Evolutionary conservation across 2,113 vertebrate species (phyloP).

Genomic region (Meles meles): DNA sequence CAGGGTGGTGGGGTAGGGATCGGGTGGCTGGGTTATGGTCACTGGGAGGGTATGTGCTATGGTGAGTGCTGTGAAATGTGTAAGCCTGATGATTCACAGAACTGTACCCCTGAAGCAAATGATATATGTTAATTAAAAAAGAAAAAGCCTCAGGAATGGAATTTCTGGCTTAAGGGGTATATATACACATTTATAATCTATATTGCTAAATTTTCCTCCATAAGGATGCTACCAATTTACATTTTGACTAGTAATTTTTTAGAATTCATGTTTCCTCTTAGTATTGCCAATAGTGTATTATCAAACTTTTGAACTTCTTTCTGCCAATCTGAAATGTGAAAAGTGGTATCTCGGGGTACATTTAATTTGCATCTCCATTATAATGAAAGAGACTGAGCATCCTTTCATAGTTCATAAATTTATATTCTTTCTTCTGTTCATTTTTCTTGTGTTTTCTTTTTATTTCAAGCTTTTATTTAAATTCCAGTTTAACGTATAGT

Average conservation of each 20-base stretch:
- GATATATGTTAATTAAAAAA: too few relatives aligned
- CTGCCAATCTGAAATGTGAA: neutral
- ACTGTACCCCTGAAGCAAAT: too few relatives aligned
- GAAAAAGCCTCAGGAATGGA: neutral
- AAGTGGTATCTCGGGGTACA: neutral
- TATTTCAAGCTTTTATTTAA: neutral
- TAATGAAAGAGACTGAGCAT: neutral
- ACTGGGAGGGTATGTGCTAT: too few relatives aligned
- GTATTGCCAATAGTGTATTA: neutral
- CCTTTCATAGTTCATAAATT: neutral
- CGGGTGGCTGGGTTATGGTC: too few relatives aligned
- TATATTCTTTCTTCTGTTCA: conserved; percentile 1
- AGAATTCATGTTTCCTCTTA: neutral
- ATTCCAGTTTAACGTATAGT: neutral
- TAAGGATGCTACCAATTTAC: neutral
- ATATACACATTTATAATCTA: neutral
- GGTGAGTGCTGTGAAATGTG: too few relatives aligned
- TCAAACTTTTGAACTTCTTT: conserved; percentile 22
- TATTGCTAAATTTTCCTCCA: neutral
- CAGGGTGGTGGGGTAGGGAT: too few relatives aligned
- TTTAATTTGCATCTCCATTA: neutral
- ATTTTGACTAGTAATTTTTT: neutral
- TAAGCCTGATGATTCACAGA: too few relatives aligned
- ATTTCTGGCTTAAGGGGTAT: neutral
- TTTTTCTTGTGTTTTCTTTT: neutral